Conservation (phyloP, 2,797 vertebrate species). For the Rhodeus uyekii region DNA sequence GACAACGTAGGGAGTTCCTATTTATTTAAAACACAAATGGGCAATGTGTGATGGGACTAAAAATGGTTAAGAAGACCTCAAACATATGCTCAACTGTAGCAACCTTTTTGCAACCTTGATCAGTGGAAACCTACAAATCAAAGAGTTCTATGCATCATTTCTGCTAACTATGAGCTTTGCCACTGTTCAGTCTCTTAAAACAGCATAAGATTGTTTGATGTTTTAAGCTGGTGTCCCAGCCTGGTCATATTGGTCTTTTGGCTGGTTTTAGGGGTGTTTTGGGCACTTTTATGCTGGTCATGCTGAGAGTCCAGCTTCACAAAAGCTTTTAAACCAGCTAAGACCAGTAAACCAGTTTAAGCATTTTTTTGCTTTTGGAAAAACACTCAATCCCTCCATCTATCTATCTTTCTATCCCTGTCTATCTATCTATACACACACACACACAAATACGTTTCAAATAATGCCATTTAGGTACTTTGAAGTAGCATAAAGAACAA, state of each 20-base stretch:
- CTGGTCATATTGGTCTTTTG: background rate
- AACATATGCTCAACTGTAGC: background rate
- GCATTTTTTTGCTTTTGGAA: background rate
- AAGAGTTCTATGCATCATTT: background rate
- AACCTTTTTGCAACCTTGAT: background rate
- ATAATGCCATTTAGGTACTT: background rate
- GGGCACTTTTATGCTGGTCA: background rate
- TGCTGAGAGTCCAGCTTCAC: constrained; percentile 2
- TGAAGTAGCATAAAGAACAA: background rate
- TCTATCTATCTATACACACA: too few species aligned
- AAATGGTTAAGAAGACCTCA: background rate
- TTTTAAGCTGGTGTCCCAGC: background rate
- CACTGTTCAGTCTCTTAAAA: background rate
- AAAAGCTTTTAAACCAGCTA: constrained; percentile 9
- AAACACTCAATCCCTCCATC: too few species aligned
- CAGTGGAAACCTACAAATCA: background rate
- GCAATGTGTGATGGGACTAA: background rate
- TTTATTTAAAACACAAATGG: background rate
- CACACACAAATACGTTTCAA: too few species aligned
- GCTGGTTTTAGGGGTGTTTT: background rate
- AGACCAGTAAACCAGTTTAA: constrained; percentile 3
- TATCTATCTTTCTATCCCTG: too few species aligned
- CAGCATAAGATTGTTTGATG: background rate
- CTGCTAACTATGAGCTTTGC: background rate
- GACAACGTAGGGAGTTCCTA: background rate